Percentiles rank a stretch among this genome's conserved stretches.
phyloP scores from a whole-genome alignment of 2,113 vertebrate genomes.

The Calonectris borealis region DNA sequence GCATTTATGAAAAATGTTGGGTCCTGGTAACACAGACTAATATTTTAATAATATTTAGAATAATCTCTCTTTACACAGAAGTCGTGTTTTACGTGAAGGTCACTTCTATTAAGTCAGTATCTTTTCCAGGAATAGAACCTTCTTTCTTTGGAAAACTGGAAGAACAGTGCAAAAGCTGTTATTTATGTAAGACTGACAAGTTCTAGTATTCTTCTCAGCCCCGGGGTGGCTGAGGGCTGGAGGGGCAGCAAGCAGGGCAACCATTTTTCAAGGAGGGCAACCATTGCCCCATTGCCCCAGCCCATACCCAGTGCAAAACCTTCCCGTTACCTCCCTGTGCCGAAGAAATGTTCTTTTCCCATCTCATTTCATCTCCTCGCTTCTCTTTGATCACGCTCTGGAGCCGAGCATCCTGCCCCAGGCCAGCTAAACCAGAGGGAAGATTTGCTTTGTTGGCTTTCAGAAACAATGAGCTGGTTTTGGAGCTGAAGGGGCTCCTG shows the following conservation, averaged over 20 bases:
- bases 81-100: neutral
- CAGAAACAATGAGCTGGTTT: neutral
- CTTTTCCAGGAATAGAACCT: neutral
- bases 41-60: neutral
- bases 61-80: neutral
- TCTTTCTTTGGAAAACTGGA: neutral
- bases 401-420: fast-evolving
- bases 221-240: neutral
- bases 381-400: neutral
- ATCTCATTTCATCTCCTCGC: neutral
- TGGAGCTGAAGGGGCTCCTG: neutral
- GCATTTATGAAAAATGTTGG: neutral
- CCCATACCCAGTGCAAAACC: neutral
- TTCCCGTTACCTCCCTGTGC: fast-evolving
- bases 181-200: neutral
- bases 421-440: neutral
- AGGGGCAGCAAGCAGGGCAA: neutral
- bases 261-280: neutral
- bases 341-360: neutral
- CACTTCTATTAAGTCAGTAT: neutral
- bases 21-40: neutral
- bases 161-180: neutral
- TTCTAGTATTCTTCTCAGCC: neutral
- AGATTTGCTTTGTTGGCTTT: neutral
- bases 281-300: neutral